Base-by-base conservation (phyloP, 2,113 vertebrate genomes). In the Muntiacus reevesi region DNA sequence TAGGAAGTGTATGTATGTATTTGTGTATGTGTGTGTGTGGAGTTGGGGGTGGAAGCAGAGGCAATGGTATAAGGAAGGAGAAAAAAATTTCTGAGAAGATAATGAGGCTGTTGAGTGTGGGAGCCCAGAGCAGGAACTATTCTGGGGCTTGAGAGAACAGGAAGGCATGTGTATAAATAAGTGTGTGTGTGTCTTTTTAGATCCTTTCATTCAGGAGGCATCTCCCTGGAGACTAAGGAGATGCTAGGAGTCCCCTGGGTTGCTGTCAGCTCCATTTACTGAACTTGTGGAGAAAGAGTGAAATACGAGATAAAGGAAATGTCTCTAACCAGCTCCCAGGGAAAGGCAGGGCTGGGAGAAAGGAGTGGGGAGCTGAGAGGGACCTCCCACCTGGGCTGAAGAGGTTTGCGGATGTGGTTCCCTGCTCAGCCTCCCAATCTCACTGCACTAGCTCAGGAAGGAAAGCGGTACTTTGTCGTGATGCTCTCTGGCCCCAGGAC, bases 191-290 rank as follows among this genome's bases (percentile, higher is more conserved):
- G 93, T 94, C 94, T 91, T 95, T 95, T 98, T 96, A 96, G 97
- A 95, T 87, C 40, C 90, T 85, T 98, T 90, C 95, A 92, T 97
- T 97, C 94, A 95, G 90, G 81, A 97, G 60, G 74, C 94, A 92
- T 96, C 96, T 98, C 97, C 97, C 97, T 94, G 97, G 96, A 97
- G 97, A 98, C 96, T 82, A 89, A 84, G 93, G 94, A 91, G 83
- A 84, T 74, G 79, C 94, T 86, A 64, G 92, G 90, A 95, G 95
- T 97, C 74, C 95, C 95, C 64, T 67, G 87, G 57, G 92, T 59
- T 85, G 55, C 95, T 88, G 92, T 96, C 96, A 97, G 95, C 84
- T 57, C 64, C 36, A 19, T 60, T 87, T 83, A 88, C 78, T 50
- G 82, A 97, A 55, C 43, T 87, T 62, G 45, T 82, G 71, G 95